Evolutionary conservation across 2,888 invertebrate species (phyloP).

Genomic region (Tachystola acroxantha): DNA sequence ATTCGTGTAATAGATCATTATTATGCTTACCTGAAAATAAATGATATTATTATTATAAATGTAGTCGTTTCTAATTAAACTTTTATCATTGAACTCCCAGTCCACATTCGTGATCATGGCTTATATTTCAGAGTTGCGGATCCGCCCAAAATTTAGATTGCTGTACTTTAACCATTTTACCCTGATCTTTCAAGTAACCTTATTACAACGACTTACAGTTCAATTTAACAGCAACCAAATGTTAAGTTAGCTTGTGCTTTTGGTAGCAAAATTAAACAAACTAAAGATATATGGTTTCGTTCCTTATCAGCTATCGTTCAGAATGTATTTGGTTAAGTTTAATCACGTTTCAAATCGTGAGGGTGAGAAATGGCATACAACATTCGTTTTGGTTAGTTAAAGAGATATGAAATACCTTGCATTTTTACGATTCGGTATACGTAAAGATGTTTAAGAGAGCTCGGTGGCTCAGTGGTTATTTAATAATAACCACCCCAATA

Average conservation of each 20-base stretch:
- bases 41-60: no score
- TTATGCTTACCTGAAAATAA: no score
- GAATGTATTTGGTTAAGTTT: slow-evolving; percentile 24
- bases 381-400: neutral
- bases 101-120: slow-evolving; percentile 36
- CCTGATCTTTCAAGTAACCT: slow-evolving; percentile 9
- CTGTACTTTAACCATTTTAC: slow-evolving; percentile 20
- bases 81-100: no score
- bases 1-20: no score
- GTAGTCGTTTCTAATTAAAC: no score
- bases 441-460: no score
- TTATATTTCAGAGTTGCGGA: slow-evolving; percentile 50
- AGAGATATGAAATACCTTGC: no score
- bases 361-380: slow-evolving; percentile 4
- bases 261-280: slow-evolving; percentile 30
- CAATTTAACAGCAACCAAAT: slow-evolving; percentile 17
- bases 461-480: no score
- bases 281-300: slow-evolving; percentile 12
- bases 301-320: slow-evolving; percentile 30
- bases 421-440: no score
- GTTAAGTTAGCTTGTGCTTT: neutral
- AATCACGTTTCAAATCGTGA: slow-evolving; percentile 3
- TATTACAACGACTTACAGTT: slow-evolving; percentile 23
- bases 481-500: no score
- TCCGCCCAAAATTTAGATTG: slow-evolving; percentile 67